Base-by-base conservation (phyloP, 2,888 invertebrate genomes). In the Philonicus albiceps region DNA sequence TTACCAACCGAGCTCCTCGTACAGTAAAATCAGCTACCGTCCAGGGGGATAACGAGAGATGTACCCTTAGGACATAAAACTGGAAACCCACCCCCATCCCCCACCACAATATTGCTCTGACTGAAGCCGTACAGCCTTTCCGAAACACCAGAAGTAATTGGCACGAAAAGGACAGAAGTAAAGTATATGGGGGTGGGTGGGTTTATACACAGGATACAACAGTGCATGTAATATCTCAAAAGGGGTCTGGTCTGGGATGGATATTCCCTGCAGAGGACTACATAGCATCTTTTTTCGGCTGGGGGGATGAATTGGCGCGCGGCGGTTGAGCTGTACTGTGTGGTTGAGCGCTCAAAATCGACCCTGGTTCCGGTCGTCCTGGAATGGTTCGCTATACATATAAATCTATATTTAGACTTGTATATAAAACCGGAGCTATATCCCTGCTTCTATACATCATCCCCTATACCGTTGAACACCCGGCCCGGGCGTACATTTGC, bases 111-210 rank as follows among this genome's bases (percentile, higher is more conserved):
- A 49, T 43, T 11, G 40, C 30, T 3, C 11, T 27, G 34, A 34
- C 64, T 64, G 1, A 40, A 76, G 27, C 49, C 53, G n/a, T n/a
- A 49, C 49, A 49, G 49, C 49, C 49, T 49, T 49, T n/a, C 49
- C 22, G 22, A 19, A 19, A 27, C 22, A 64, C 64, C 64, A 27
- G 27, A 22, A 64, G 53, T 81, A 81, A 81, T 81, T 81, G 81
- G 64, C 81, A 81, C 34, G 81, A 81, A 81, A 81, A 81, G 81
- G 81, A 81, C 81, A 64, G 81, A 64, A 81, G 81, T 31, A 81
- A 81, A 55, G 74, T 74, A 16, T 74, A 74, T 34, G 27, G 22
- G 3, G 64, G 22, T 19, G 64, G 64, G 64, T 64, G 64, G 64
- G 64, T 64, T 16, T 40, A 34, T 81, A 64, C 64, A 19, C 19